Percentiles rank a stretch among this genome's conserved stretches.
These are phyloP conservation scores for Myripristis murdjan DNA, from an alignment of 2,797 vertebrate genomes.

Conservation along the genomic window DNA sequence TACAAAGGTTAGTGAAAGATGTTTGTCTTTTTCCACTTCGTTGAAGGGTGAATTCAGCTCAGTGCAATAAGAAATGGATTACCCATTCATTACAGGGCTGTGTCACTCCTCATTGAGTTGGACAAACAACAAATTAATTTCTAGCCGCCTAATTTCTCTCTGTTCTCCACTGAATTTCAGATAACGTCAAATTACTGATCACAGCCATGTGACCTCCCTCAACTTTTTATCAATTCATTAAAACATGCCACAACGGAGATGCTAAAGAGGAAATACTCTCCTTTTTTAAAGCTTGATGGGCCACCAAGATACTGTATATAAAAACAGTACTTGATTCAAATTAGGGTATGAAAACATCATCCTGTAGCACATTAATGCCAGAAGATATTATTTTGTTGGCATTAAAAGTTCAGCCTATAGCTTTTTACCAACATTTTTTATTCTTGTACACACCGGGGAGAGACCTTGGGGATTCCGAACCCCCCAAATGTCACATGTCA, in stretches of 20 bases:
- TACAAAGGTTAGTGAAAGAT: slow-evolving; percentile 75
- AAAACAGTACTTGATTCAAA: slow-evolving; percentile 49
- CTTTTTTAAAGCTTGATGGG: slow-evolving; percentile 44
- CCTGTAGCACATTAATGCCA: not conserved
- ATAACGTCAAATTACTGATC: slow-evolving; percentile 78
- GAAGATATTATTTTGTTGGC: slow-evolving; percentile 35
- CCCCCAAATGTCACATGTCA: not conserved
- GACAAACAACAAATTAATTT: slow-evolving; percentile 86
- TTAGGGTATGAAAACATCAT: slow-evolving; percentile 39
- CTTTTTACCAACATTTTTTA: slow-evolving; percentile 24
- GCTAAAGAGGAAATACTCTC: slow-evolving; percentile 45
- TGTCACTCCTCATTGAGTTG: slow-evolving; percentile 85
- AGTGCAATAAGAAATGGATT: slow-evolving; percentile 81
- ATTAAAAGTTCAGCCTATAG: slow-evolving; percentile 29
- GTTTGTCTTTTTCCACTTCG: slow-evolving; percentile 84
- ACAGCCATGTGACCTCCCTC: slow-evolving; percentile 69
- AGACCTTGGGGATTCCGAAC: not conserved
- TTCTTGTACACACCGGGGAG: not conserved
- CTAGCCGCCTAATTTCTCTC: slow-evolving; percentile 81
- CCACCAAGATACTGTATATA: slow-evolving; percentile 28
- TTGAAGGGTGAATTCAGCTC: slow-evolving; percentile 80
- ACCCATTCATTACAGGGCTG: slow-evolving; percentile 80
- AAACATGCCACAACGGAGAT: slow-evolving; percentile 62
- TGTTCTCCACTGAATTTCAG: slow-evolving; percentile 80
- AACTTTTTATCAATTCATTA: slow-evolving; percentile 80